Conservation (phyloP, 1,140 invertebrate species). For the Mactra quadrangularis region DNA sequence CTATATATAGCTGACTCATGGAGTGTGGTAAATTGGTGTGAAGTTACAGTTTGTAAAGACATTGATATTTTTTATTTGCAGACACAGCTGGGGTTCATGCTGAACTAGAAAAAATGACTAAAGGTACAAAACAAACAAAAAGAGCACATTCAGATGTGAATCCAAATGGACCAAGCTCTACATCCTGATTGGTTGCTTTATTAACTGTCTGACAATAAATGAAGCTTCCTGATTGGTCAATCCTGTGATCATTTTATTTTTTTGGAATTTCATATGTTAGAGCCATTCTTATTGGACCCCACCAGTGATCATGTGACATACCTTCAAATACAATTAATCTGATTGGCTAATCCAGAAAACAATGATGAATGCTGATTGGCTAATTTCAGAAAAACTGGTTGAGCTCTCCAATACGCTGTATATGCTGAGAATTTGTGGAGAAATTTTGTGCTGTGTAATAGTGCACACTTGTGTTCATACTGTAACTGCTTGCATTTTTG, state of each 20-base stretch:
- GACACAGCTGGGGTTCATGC: constrained; percentile 86
- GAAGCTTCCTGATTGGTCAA: constrained; percentile 60
- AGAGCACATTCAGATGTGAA: constrained; percentile 63
- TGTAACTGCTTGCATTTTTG: constrained; percentile 20
- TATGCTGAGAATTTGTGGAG: not conserved
- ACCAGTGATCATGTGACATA: constrained; percentile 60
- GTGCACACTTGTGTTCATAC: constrained; percentile 3
- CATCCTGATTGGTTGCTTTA: constrained; percentile 64
- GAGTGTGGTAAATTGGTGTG: too few relatives aligned
- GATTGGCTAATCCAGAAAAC: constrained; percentile 31
- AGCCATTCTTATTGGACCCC: constrained; percentile 39
- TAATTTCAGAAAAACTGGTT: not conserved
- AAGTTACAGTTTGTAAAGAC: too few relatives aligned
- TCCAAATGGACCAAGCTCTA: constrained; percentile 70
- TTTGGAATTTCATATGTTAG: not conserved
- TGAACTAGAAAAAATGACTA: constrained; percentile 94
- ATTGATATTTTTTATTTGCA: constrained; percentile 75
- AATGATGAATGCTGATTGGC: not conserved
- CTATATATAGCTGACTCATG: too few relatives aligned
- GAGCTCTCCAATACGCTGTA: not conserved
- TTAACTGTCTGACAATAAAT: constrained; percentile 27
- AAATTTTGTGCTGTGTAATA: not conserved
- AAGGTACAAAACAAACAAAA: constrained; percentile 85
- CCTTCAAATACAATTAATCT: constrained; percentile 25
- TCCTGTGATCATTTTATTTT: constrained; percentile 60